Conservation (phyloP, 2,113 vertebrate genomes). For the Symphodus melops region DNA sequence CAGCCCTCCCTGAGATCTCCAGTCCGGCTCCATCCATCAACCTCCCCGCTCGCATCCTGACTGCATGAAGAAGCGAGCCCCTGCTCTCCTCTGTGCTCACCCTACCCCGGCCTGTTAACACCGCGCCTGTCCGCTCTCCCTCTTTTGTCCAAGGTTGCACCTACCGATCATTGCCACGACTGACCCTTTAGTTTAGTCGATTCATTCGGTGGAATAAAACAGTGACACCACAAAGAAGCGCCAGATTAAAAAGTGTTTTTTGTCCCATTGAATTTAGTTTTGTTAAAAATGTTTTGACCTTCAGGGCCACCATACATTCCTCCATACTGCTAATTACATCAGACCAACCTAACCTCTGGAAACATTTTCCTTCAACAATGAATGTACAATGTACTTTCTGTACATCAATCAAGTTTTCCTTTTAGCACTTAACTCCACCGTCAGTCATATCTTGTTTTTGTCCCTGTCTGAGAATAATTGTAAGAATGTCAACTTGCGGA, state of each 20-base stretch:
- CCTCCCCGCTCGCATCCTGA: slow-evolving; percentile 19
- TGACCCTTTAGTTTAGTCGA: not conserved
- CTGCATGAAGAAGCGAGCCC: slow-evolving; percentile 46
- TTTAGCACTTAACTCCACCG: not conserved
- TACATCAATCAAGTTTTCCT: not conserved
- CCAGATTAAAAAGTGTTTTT: not conserved
- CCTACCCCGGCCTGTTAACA: slow-evolving; percentile 53
- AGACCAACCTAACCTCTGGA: too few species aligned
- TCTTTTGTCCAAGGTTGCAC: slow-evolving; percentile 13
- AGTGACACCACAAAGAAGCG: not conserved
- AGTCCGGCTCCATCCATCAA: slow-evolving; percentile 75
- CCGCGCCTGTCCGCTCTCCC: slow-evolving; percentile 34
- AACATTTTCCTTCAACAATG: too few species aligned
- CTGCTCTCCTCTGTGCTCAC: slow-evolving; percentile 40
- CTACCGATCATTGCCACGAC: not conserved
- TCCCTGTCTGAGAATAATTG: not conserved
- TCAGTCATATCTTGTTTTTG: not conserved
- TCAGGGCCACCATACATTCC: not conserved
- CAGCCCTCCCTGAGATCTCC: slow-evolving; percentile 62
- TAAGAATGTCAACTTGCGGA: not conserved
- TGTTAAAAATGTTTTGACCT: not conserved
- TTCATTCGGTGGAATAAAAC: not conserved
- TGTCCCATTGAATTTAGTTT: too few species aligned
- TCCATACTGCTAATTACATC: not conserved
- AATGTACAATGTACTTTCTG: too few species aligned